Evolutionary conservation across 2,888 invertebrate species (phyloP).

Genomic region (Nebria salina): DNA sequence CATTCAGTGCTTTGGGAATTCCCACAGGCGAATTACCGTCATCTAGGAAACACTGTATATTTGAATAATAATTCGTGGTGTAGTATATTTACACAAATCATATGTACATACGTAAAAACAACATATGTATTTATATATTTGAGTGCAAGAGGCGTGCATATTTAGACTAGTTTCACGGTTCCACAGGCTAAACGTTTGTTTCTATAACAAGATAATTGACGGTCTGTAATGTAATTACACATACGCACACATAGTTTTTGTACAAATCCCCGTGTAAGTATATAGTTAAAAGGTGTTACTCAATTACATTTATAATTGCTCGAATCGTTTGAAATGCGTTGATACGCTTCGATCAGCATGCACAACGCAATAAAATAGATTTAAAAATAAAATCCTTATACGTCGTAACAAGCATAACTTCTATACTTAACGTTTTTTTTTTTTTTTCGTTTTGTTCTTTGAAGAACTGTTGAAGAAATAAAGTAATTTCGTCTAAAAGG

Average conservation of each 20-base stretch:
- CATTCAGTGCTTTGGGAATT: too few relatives aligned
- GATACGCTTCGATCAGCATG: neutral
- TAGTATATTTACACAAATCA: neutral
- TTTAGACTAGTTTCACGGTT: slow-evolving; percentile 31
- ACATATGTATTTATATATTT: slow-evolving; percentile 3
- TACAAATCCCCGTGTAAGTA: neutral
- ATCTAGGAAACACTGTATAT: too few relatives aligned
- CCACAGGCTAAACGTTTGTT: slow-evolving; percentile 35
- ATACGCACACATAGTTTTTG: neutral
- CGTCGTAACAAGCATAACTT: too few relatives aligned
- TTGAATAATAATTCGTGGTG: too few relatives aligned
- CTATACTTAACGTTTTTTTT: too few relatives aligned
- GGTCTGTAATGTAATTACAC: slow-evolving; percentile 31
- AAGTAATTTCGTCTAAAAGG: neutral
- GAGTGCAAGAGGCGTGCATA: slow-evolving; percentile 24
- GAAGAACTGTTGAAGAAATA: too few relatives aligned
- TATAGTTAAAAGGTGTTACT: neutral
- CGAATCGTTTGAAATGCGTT: neutral
- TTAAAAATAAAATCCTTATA: neutral
- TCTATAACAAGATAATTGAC: slow-evolving; percentile 39
- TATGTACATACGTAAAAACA: neutral
- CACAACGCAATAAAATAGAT: neutral
- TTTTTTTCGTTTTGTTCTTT: too few relatives aligned
- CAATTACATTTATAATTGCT: neutral
- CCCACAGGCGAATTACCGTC: too few relatives aligned